Evolutionary conservation across 2,888 invertebrate species (phyloP).

Genomic region (Matsumyia berberina): DNA sequence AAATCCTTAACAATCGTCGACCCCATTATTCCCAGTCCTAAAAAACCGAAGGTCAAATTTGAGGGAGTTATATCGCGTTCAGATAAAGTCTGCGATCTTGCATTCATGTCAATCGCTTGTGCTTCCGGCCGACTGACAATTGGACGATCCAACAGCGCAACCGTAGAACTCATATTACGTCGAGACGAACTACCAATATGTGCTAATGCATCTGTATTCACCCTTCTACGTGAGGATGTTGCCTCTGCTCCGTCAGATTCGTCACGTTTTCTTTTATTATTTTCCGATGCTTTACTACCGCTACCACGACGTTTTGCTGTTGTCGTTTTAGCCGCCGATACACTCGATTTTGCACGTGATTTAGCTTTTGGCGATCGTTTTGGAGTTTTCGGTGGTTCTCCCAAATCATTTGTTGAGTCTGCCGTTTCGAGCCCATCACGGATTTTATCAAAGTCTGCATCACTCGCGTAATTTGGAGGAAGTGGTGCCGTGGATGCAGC

Average conservation of each 20-base stretch:
- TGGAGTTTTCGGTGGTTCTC: slow-evolving; percentile 68
- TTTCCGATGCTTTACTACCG: slow-evolving; percentile 69
- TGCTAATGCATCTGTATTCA: slow-evolving; percentile 79
- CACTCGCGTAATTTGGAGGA: slow-evolving; percentile 85
- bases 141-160: slow-evolving; percentile 83
- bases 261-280: slow-evolving; percentile 84
- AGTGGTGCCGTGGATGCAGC: slow-evolving; percentile 78
- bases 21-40: slow-evolving; percentile 98
- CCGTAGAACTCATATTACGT: slow-evolving; percentile 81
- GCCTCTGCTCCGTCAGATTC: slow-evolving; percentile 85
- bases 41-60: slow-evolving; percentile 94
- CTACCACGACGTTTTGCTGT: slow-evolving; percentile 80
- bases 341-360: slow-evolving; percentile 71
- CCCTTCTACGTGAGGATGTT: slow-evolving; percentile 79
- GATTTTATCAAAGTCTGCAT: slow-evolving; percentile 90
- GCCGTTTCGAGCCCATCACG: slow-evolving; percentile 85
- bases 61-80: slow-evolving; percentile 95
- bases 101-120: slow-evolving; percentile 91
- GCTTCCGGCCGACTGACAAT: slow-evolving; percentile 87
- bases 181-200: slow-evolving; percentile 78
- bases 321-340: slow-evolving; percentile 72
- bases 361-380: slow-evolving; percentile 75
- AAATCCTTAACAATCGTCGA: slow-evolving; percentile 97
- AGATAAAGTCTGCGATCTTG: slow-evolving; percentile 90
- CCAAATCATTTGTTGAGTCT: slow-evolving; percentile 67